A percentile compares a stretch with the other conserved stretches of the same genome.
phyloP scores from a whole-genome alignment of 2,888 invertebrate species.

The Gastracanthus pulcherrimus region DNA sequence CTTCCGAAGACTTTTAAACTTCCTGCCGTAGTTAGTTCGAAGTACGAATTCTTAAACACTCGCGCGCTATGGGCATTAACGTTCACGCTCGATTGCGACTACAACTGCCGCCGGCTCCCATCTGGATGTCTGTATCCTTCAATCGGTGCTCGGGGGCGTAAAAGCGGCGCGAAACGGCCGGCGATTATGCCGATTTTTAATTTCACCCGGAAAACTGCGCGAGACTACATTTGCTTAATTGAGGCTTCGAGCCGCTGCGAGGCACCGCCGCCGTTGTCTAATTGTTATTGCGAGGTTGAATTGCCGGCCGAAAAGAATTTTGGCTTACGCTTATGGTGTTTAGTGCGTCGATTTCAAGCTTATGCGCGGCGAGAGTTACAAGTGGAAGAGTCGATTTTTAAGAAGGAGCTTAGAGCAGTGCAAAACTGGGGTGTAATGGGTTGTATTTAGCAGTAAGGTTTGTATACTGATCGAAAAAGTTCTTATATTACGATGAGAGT shows the following conservation, averaged over 20 bases:
- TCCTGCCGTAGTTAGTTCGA: not conserved
- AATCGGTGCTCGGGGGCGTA: conserved; percentile 5
- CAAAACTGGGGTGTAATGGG: not conserved
- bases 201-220: conserved; percentile 11
- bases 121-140: conserved; percentile 26
- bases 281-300: conserved; percentile 14
- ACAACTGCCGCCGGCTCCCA: not conserved
- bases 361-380: not conserved
- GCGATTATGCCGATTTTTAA: conserved; percentile 46
- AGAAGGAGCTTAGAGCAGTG: not conserved
- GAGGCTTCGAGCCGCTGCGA: not conserved
- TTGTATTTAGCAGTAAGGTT: not conserved
- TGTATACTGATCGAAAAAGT: not conserved
- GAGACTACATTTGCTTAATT: conserved; percentile 25
- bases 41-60: not conserved
- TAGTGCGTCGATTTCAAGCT: not conserved
- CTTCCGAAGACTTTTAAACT: not conserved
- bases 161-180: conserved; percentile 4
- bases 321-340: conserved; percentile 11
- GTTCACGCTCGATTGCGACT: conserved; percentile 8
- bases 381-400: not conserved
- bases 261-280: not conserved
- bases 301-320: conserved; percentile 8
- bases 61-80: not conserved
- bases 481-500: not conserved